These are phyloP conservation scores for Ceraclea dissimilis DNA, from an alignment of 2,888 invertebrate species.

Conservation along the genomic window DNA sequence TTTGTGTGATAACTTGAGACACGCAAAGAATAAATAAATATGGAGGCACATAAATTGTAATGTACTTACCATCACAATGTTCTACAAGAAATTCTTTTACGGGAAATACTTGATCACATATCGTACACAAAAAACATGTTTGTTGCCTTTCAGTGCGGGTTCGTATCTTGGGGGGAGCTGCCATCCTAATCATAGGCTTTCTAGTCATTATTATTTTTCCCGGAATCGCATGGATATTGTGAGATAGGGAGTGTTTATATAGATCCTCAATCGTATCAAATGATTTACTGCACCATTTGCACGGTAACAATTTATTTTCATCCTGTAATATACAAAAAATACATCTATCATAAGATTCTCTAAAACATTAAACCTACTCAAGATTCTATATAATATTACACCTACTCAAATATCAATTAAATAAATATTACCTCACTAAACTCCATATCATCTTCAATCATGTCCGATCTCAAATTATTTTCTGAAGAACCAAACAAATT, in stretches of 20 bases:
- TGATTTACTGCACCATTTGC: conserved; percentile 5
- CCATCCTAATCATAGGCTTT: too few species aligned
- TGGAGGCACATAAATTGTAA: too few species aligned
- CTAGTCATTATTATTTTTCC: too few species aligned
- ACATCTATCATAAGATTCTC: too few species aligned
- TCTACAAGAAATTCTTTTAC: not conserved
- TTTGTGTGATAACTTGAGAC: too few species aligned
- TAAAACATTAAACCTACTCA: too few species aligned
- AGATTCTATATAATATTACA: too few species aligned
- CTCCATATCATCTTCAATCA: not conserved
- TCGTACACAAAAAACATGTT: conserved; percentile 3
- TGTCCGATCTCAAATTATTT: too few species aligned
- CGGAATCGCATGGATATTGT: not conserved
- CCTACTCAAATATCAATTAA: too few species aligned
- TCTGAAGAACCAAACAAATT: too few species aligned
- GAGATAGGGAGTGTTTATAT: not conserved
- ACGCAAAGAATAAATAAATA: too few species aligned
- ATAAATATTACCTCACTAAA: not conserved
- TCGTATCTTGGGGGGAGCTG: not conserved
- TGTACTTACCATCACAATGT: conserved; percentile 1
- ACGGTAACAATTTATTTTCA: not conserved
- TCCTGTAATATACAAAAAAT: too few species aligned
- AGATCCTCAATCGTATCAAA: not conserved
- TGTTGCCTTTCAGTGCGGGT: not conserved
- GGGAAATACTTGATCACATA: conserved; percentile 6